phyloP scores from a whole-genome alignment of 1,140 invertebrate species.

The Pteromalus puparum region DNA sequence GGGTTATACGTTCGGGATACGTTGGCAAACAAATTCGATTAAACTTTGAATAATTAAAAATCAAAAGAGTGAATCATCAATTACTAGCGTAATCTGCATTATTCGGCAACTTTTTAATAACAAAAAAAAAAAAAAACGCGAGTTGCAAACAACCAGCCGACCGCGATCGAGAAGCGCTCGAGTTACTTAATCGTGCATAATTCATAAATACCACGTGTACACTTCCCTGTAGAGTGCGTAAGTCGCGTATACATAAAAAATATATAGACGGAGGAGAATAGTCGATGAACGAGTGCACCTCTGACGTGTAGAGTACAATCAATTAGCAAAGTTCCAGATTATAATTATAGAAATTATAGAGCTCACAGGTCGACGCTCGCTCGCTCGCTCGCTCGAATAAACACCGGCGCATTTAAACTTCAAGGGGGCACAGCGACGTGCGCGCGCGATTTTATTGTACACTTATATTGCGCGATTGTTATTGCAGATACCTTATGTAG shows the following conservation, averaged over 20 bases:
- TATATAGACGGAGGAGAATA: neutral
- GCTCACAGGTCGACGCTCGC: neutral
- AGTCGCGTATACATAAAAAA: neutral
- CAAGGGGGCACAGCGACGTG: neutral
- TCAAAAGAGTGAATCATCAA: no score
- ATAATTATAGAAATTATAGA: slow-evolving; percentile 7
- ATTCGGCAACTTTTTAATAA: no score
- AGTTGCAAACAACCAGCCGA: neutral
- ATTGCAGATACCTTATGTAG: no score
- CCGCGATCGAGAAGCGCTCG: neutral
- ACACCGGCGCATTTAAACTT: neutral
- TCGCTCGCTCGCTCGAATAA: neutral
- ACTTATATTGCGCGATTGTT: no score
- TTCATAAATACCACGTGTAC: neutral
- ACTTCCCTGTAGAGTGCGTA: neutral
- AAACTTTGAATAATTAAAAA: neutral
- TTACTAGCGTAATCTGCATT: neutral
- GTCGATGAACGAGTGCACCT: slow-evolving; percentile 60
- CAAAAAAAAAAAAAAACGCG: neutral
- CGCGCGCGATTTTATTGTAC: no score
- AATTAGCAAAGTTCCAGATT: slow-evolving; percentile 70
- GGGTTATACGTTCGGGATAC: no score
- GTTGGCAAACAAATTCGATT: neutral
- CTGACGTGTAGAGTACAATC: slow-evolving; percentile 71
- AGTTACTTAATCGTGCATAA: neutral